Percentiles rank a stretch among this genome's conserved stretches.
phyloP scores from a whole-genome alignment of 2,113 vertebrate genomes.

The Cryptomyrus ogoouensis region DNA sequence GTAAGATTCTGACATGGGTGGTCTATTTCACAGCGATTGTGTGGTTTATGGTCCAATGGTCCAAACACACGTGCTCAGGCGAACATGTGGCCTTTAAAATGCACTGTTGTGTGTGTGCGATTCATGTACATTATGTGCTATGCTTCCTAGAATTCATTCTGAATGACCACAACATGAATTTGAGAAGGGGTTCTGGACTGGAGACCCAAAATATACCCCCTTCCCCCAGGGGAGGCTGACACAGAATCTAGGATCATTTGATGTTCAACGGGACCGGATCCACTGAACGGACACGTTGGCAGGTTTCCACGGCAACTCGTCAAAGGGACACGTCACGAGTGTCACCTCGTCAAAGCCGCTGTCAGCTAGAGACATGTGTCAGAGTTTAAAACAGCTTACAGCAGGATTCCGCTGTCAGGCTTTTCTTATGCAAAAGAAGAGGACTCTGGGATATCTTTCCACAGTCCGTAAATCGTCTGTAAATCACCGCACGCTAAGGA shows the following conservation, averaged over 20 bases:
- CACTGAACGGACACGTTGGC: neutral
- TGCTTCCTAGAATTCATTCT: neutral
- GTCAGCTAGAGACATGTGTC: neutral
- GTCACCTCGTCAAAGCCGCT: constrained; percentile 1
- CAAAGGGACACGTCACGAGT: neutral
- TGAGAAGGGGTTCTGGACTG: neutral
- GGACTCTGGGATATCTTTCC: neutral
- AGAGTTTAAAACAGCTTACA: constrained; percentile 1
- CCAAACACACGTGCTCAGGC: neutral
- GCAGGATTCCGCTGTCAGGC: neutral
- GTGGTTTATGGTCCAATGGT: neutral
- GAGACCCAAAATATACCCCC: neutral
- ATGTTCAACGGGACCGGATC: neutral
- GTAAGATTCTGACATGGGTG: neutral
- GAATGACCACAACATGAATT: neutral
- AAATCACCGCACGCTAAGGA: neutral
- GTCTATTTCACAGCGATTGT: neutral
- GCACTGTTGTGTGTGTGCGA: neutral
- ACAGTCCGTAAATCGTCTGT: neutral
- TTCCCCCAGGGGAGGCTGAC: neutral
- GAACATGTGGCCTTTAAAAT: neutral
- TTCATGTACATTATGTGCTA: neutral
- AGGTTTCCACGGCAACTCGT: neutral
- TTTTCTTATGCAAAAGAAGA: neutral
- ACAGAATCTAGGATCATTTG: neutral